Conservation (phyloP, 2,888 invertebrate species). For the Augochlorella aurata region DNA sequence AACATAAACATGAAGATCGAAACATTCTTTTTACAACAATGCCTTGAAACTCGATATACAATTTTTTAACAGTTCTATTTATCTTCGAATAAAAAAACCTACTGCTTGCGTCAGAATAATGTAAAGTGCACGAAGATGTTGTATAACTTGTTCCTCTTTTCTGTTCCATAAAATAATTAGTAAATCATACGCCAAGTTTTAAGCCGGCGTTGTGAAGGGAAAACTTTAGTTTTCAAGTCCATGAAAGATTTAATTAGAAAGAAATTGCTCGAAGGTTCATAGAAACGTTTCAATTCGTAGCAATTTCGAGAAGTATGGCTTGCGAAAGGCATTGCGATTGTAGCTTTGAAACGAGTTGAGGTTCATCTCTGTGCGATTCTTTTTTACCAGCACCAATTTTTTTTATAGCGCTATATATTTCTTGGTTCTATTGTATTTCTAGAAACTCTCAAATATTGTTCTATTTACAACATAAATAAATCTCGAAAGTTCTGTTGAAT, state of each 20-base stretch:
- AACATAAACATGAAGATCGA: too few relatives aligned
- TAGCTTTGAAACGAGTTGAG: neutral
- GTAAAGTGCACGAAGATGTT: too few relatives aligned
- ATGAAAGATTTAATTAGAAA: neutral
- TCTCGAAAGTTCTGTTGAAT: neutral
- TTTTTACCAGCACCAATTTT: neutral
- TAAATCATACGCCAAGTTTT: neutral
- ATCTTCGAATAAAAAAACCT: too few relatives aligned
- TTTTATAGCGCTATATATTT: neutral
- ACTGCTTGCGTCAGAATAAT: too few relatives aligned
- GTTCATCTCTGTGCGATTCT: neutral
- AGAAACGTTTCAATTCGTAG: neutral
- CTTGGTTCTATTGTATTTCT: neutral
- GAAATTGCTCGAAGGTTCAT: too few relatives aligned
- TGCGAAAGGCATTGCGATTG: neutral
- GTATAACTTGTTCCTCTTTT: too few relatives aligned
- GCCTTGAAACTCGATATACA: too few relatives aligned
- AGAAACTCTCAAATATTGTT: neutral
- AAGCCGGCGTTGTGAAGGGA: neutral
- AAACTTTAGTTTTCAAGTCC: too few relatives aligned
- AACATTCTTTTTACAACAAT: too few relatives aligned
- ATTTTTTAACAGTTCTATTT: too few relatives aligned
- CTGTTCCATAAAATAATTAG: neutral
- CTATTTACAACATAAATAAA: neutral
- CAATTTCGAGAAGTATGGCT: neutral